Evolutionary conservation across 23 tunicate genomes (phyloP), one percentile per base, ranked within the genome.

Genomic region (Trididemnum clinides): DNA sequence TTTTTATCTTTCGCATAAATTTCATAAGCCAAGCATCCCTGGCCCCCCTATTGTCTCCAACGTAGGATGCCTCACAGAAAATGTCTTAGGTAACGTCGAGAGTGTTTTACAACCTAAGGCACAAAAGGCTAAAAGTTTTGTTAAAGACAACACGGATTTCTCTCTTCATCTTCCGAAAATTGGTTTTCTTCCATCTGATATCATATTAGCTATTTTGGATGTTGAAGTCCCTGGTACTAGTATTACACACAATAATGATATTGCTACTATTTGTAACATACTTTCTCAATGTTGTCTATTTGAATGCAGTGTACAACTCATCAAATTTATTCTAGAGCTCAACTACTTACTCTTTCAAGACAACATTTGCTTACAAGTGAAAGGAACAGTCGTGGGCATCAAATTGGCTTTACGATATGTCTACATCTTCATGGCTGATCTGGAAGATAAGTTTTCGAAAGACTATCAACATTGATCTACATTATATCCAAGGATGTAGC

Each of bases 351-450:
- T 63, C 20, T 6, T 10, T 21, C n/a, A 20, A 6, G 20, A 10
- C 12, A 23, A 63, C 20, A n/a, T n/a, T n/a, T 63, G 10, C 21
- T 6, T 63, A 10, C 71, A 63, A 63, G 20, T 10, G 7, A 6
- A 21, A 63, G 71, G 21, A 10, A 44, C 54, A 44, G 54, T 15
- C 15, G 2, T 70, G 76, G 76, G 76, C 3, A 70, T 35, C 3
- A 70, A 70, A 26, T 2, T 70, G 76, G 76, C 76, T 1, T 35
- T 3, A 3, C 28, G 30, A 70, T 70, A 70, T 70, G 76, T 35
- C 19, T 27, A 70, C 76, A 70, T 70, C 7, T 70, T 70, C 10
- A 70, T 70, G 76, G 34, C 33, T 2, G 10, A 70, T 35, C 33
- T 70, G 7, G 33, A 70, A 26, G n/a, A 32, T 2, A 27, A 70